Base-by-base conservation (phyloP, 1,140 invertebrate genomes). In the Batillaria attramentaria region DNA sequence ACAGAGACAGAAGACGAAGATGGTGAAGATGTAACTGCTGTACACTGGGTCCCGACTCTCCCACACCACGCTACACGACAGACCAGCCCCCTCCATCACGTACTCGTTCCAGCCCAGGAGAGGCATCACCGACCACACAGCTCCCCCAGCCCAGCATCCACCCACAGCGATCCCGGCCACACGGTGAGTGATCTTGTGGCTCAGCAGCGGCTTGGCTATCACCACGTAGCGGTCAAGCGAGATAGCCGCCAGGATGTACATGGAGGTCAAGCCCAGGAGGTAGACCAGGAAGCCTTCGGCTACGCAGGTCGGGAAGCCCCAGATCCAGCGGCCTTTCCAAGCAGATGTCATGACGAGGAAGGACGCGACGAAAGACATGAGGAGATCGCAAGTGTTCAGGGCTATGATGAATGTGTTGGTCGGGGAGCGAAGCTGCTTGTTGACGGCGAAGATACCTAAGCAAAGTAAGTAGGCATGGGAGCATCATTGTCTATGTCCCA, bases 331-430 rank as follows among this genome's bases (percentile, higher is more conserved):
- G 16, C 74, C 60, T 18, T 42, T 54, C 65, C 81, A 83, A 28
- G 80, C 79, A 1, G 84, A 84, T 18, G 79, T 54, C 66, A 82
- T 78, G 4, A 81, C 60, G 6, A 46, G 35, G 62, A 68, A 69
- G 35, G 43, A 50, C 13, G 42, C 72, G 8, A 57, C 8, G 28
- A 65, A 73, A 31, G 81, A 78, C 80, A 87, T 85, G 13, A 80
- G 41, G 20, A 88, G 78, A 76, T 88, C 86, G 16, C 83, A 81
- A 0, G 79, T 16, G 18, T 81, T 79, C 10, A 88, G 41, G 1
- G 83, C 66, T 39, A 87, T 81, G 18, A 88, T 84, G 62, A 88
- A 87, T 0, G 83, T 74, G 50, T 88, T 88, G 24, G 86, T 84
- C 10, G 86, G 85, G 0, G 86, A 87, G 16, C 87, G 76, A 3